Evolutionary conservation across 2,113 vertebrate genomes (phyloP).

Genomic region (Sinocyclocheilus maitianheensis): DNA sequence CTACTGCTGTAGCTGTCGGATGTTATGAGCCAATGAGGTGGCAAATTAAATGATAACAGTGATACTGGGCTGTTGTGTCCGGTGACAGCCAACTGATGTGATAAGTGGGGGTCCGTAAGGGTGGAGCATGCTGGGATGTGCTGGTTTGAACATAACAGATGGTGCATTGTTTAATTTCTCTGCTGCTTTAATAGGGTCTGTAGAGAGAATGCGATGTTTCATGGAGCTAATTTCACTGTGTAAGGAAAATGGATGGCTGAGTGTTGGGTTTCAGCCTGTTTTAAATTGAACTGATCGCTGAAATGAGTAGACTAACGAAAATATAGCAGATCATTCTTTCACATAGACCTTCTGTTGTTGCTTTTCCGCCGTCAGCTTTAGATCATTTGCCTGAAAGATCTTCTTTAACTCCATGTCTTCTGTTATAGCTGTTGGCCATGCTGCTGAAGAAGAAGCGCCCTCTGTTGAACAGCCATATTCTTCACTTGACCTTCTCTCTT

Average conservation of each 20-base stretch:
- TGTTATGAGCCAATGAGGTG: conserved; percentile 20
- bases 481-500: conserved; percentile 96
- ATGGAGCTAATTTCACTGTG: background rate
- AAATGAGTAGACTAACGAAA: background rate
- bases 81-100: background rate
- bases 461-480: conserved; percentile 97
- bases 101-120: conserved; percentile 1
- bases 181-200: conserved; percentile 2
- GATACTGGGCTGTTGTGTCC: background rate
- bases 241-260: background rate
- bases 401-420: background rate
- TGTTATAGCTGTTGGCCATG: conserved; percentile 90
- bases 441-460: conserved; percentile 95
- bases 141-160: conserved; percentile 22
- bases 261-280: background rate
- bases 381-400: background rate
- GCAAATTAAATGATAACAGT: conserved; percentile 15
- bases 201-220: conserved; percentile 29
- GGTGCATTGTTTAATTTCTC: background rate
- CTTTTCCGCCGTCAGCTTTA: background rate
- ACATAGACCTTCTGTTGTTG: background rate
- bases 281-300: background rate
- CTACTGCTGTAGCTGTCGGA: background rate
- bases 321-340: background rate
- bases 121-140: conserved; percentile 5